Base-by-base conservation (phyloP, 92 coral and sea anemone species). In the Bergia puertoricense region DNA sequence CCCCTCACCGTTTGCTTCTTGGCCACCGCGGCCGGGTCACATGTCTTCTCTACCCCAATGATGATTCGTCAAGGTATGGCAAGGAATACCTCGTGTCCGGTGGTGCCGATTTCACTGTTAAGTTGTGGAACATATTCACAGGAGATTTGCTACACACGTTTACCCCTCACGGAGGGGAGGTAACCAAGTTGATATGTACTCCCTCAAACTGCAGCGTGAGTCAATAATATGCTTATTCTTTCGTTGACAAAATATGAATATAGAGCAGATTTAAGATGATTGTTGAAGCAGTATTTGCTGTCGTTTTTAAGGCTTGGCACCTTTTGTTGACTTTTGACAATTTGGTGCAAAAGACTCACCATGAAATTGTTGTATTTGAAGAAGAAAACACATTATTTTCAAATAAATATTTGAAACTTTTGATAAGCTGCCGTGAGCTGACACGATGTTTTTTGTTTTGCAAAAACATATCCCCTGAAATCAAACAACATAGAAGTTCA, bases 201-300 rank as follows among this genome's bases (percentile, higher is more conserved):
- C 99, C 99, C 41, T 93, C 98, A 36, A 91, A 95, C 48, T 95
- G 98, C 93, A 96, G 95, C 85, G 99, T 97, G 84, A 96, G 99
- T 83, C 16, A 40, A 13, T 10, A 59, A 8, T 38, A 11, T 43
- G 48, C 16, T 41, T 59, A 38, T 54, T 8, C 51, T 23, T 74
- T 30, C 13, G 6, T 71, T 43, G 44, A 36, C 50, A 41, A n/a
- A 20, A 45, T 16, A 85, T 39, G 50, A 50, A 20, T 57, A 57
- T 13, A 11, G 2, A 57, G 0, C 20, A 13, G 1, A 57, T 16
- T 57, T 46, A 8, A 11, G 1, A 10, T 57, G 66, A 14, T 9
- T 57, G 66, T 57, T 57, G 3, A 57, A 57, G 18, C 0, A 57
- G 4, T 57, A 1, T 57, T 13, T 57, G 66, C 2, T 57, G 20